phyloP scores from a whole-genome alignment of 2,888 invertebrate genomes.

The Beris chalybata region DNA sequence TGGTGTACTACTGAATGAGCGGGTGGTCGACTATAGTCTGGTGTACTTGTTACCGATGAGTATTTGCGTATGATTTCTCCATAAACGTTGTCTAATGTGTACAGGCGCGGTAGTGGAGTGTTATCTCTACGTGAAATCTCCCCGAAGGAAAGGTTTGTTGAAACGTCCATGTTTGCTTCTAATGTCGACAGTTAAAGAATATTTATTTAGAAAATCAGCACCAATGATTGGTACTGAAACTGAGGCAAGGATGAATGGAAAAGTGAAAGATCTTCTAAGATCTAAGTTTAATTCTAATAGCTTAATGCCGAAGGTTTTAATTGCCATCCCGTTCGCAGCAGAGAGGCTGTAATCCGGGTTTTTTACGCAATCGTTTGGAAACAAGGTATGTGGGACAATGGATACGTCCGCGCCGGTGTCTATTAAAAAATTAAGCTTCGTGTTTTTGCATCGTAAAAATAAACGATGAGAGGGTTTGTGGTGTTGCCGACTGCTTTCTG shows the following conservation, averaged over 20 bases:
- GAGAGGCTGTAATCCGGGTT: background rate
- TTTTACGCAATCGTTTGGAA: background rate
- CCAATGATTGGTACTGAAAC: background rate
- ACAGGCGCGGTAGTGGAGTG: too few species aligned
- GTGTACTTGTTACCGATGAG: background rate
- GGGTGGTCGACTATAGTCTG: background rate
- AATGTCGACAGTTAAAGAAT: background rate
- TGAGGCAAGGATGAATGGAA: background rate
- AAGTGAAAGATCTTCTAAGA: background rate
- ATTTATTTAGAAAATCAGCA: background rate
- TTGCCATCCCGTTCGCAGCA: background rate
- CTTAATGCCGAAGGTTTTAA: conserved; percentile 2
- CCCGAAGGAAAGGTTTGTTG: background rate
- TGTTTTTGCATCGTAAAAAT: background rate
- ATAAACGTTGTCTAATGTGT: background rate
- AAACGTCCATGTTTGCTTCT: background rate
- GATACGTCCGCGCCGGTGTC: conserved; percentile 1
- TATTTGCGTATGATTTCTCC: conserved; percentile 1
- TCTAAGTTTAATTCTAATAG: background rate
- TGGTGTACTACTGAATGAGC: conserved; percentile 31
- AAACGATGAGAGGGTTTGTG: background rate
- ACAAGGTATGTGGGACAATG: background rate
- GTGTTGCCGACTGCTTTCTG: background rate
- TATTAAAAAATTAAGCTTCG: background rate
- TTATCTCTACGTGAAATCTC: background rate